phyloP scores from a whole-genome alignment of 1,140 invertebrate genomes.

The Ganaspis sp. region DNA sequence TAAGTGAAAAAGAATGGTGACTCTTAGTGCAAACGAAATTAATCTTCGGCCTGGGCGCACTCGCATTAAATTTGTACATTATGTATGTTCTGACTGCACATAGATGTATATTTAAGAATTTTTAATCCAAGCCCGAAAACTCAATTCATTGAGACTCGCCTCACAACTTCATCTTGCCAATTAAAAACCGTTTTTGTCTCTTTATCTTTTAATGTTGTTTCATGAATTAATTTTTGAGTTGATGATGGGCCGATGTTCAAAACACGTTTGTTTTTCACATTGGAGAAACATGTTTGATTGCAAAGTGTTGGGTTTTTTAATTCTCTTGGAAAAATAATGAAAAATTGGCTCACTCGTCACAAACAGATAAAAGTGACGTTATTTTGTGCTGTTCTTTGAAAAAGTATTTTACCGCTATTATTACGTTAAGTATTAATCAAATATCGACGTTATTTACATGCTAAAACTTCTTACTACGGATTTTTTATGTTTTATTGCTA shows the following conservation, averaged over 20 bases:
- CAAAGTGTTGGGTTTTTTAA: not conserved
- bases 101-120: slow-evolving; percentile 26
- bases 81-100: no score
- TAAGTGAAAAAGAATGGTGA: not conserved
- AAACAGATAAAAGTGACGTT: not conserved
- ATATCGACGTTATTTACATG: slow-evolving; percentile 26
- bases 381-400: slow-evolving; percentile 19
- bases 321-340: not conserved
- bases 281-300: not conserved
- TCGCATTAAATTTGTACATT: slow-evolving; percentile 27
- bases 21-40: not conserved
- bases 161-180: slow-evolving; percentile 21
- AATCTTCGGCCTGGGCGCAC: not conserved
- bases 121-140: slow-evolving; percentile 20
- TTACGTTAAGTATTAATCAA: slow-evolving; percentile 28
- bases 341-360: not conserved
- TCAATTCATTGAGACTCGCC: not conserved
- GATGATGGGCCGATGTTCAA: not conserved
- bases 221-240: not conserved
- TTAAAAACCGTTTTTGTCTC: not conserved
- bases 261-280: not conserved
- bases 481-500: slow-evolving; percentile 4
- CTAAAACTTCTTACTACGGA: slow-evolving; percentile 7
- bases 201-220: not conserved
- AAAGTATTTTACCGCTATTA: not conserved